Evolutionary conservation across 2,888 invertebrate genomes (phyloP).

Genomic region (Drosophila mimetica): DNA sequence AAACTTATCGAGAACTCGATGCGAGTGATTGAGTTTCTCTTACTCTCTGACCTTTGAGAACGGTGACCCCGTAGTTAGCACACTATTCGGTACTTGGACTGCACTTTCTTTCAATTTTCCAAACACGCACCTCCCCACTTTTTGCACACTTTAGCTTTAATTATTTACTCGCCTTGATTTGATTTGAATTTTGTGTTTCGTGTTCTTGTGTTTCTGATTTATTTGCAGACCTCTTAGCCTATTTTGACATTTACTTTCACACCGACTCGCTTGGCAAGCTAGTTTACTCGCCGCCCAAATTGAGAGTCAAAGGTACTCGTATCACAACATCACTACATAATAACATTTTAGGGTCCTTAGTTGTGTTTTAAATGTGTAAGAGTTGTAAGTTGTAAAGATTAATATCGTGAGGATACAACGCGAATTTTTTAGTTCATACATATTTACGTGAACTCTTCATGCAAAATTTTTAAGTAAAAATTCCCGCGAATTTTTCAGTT

Average conservation of each 20-base stretch:
- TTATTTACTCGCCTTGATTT: conserved; percentile 23
- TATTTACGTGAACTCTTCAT: neutral
- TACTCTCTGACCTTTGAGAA: conserved; percentile 10
- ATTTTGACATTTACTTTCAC: conserved; percentile 90
- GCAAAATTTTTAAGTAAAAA: too few species aligned
- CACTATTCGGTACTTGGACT: conserved; percentile 38
- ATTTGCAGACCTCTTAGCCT: conserved; percentile 90
- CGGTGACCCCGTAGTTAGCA: conserved; percentile 27
- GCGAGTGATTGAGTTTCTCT: conserved; percentile 36
- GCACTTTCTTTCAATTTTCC: conserved; percentile 31
- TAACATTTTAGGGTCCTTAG: neutral
- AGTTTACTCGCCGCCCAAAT: conserved; percentile 88
- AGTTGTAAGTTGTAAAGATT: too few species aligned
- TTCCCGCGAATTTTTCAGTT: too few species aligned
- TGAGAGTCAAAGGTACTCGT: conserved; percentile 89
- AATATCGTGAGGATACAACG: neutral
- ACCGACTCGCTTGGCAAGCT: conserved; percentile 90
- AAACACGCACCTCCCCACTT: conserved; percentile 8
- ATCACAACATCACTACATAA: conserved; percentile 38
- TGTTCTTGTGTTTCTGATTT: conserved; percentile 53
- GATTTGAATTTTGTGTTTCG: conserved; percentile 29
- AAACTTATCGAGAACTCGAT: conserved; percentile 63
- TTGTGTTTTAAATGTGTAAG: neutral
- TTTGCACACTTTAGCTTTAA: conserved; percentile 39
- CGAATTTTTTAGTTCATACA: neutral